phyloP scores from a whole-genome alignment of 2,888 invertebrate species.

The Drosophila pseudotalamancana region DNA sequence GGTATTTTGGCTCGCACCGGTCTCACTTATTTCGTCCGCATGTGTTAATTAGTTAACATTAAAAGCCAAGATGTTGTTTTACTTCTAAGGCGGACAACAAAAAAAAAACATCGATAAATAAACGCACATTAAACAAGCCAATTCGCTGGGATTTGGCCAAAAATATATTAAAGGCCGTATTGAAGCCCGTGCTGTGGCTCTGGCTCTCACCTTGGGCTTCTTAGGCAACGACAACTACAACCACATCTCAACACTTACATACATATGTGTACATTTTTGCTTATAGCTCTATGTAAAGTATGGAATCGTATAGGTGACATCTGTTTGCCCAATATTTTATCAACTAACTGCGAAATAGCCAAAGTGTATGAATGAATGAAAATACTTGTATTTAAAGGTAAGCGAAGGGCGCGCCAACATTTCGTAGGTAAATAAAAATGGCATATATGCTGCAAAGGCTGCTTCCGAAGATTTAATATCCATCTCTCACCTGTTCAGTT shows the following conservation, averaged over 20 bases:
- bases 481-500: no score
- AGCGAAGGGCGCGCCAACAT: conserved; percentile 60
- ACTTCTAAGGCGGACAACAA: conserved; percentile 29
- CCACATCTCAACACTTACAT: conserved; percentile 5
- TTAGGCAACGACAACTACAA: conserved; percentile 33
- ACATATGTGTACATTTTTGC: not conserved
- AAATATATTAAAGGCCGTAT: conserved; percentile 43
- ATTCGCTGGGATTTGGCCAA: conserved; percentile 44
- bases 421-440: conserved; percentile 33
- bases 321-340: conserved; percentile 64
- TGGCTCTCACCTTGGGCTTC: conserved; percentile 63
- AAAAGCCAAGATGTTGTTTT: conserved; percentile 47
- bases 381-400: conserved; percentile 45
- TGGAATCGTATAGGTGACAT: conserved; percentile 6
- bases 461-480: no score
- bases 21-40: conserved; percentile 36
- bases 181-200: conserved; percentile 23
- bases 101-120: conserved; percentile 1
- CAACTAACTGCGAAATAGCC: conserved; percentile 62
- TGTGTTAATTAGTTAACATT: conserved; percentile 74
- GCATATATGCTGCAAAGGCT: conserved; percentile 12
- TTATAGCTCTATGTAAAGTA: not conserved
- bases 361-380: conserved; percentile 61
- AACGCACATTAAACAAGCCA: conserved; percentile 25
- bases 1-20: conserved; percentile 26